Evolutionary conservation across 2,113 vertebrate genomes (phyloP), one percentile per base, ranked within the genome.

Genomic region (Triplophysa dalaica): DNA sequence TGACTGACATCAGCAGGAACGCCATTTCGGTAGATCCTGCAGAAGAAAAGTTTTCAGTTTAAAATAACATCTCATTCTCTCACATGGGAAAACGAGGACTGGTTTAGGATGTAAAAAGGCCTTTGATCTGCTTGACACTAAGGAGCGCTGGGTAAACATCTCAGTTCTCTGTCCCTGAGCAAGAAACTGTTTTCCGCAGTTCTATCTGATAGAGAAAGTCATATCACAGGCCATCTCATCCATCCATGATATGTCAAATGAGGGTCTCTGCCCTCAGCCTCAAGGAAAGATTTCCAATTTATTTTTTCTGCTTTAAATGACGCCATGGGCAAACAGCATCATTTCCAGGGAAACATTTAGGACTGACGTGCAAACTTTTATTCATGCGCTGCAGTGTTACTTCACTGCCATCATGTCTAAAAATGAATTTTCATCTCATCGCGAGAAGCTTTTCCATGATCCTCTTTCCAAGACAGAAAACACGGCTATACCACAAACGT

Each of bases 1-100:
- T 93, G 33, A 95, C 84, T 33, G 83, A 91, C 29, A 95, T 79
- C 54, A 96, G 90, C 64, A 96, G 92, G 69, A 91, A 86, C 2
- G 90, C 92, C 95, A 96, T 96, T 10, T 21, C 68, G 54, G 54
- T 4, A 22, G 52, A 19, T 66, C 56, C 78, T 87, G 60, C 22
- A n/a, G 0, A 50, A 11, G 83, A 63, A 84, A 21, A 70, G 5
- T 60, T 16, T 50, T 9, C 7, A 38, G 12, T 11, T 22, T 17
- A 54, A 26, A 64, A 64, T 22, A 7, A 45, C 58, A 21, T 58
- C 65, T 52, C 26, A 60, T 76, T 17, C 19, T 11, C n/a, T 78
- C 33, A 66, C 19, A 50, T 14, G 65, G 79, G 60, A 79, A 56
- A 69, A 50, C 4, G n/a, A 33, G 45, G 58, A 77, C 62, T 75